These are phyloP conservation scores for Nasonia vitripennis DNA, from an alignment of 1,140 invertebrate genomes.

Conservation along the genomic window DNA sequence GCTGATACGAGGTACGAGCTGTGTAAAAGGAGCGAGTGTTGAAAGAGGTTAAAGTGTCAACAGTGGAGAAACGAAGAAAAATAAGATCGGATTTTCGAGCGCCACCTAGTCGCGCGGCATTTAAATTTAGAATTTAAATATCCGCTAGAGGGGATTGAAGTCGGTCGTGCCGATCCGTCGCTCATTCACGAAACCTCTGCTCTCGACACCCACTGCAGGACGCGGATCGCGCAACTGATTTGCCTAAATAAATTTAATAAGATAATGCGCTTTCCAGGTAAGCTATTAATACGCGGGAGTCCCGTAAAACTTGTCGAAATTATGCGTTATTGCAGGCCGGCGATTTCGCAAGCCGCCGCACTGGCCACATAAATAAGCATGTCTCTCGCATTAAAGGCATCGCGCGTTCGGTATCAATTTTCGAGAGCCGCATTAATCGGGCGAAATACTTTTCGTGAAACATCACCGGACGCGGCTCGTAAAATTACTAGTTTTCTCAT, in stretches of 20 bases:
- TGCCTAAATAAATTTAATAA: slow-evolving; percentile 1
- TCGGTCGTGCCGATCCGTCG: too few species aligned
- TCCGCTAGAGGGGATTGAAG: too few species aligned
- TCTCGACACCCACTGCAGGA: too few species aligned
- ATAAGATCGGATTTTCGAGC: too few species aligned
- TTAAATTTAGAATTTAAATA: too few species aligned
- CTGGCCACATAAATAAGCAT: neutral
- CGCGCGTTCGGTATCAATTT: neutral
- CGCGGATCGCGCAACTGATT: neutral
- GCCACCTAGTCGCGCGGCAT: too few species aligned
- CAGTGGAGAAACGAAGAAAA: too few species aligned
- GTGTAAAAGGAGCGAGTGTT: neutral
- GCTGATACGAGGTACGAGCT: neutral
- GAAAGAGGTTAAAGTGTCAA: too few species aligned
- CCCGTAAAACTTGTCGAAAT: neutral
- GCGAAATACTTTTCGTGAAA: neutral
- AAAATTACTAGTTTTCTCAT: slow-evolving; percentile 8
- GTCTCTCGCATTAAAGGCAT: neutral
- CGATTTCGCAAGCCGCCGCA: neutral
- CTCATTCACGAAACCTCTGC: too few species aligned
- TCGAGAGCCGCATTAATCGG: neutral
- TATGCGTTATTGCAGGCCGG: neutral
- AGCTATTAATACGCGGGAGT: neutral
- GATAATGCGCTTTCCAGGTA: neutral
- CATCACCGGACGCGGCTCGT: neutral